A percentile compares a stretch with the other conserved stretches of the same genome.
Evolutionary conservation across 2,888 invertebrate species (phyloP).

Genomic region (Andrena hattorfiana): DNA sequence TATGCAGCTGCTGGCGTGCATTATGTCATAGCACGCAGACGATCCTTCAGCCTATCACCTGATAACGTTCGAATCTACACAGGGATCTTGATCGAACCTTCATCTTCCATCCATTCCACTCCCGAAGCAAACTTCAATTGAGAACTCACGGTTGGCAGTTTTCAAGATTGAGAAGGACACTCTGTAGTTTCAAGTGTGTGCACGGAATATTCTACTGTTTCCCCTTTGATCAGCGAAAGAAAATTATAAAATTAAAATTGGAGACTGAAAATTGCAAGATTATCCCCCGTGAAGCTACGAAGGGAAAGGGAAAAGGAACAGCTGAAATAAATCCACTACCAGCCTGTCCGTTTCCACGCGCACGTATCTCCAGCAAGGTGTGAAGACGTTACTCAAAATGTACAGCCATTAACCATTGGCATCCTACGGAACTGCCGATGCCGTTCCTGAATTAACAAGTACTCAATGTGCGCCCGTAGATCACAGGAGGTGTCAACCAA

Average conservation of each 20-base stretch:
- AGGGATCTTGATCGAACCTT: constrained; percentile 16
- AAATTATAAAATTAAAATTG: too few species aligned
- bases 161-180: too few species aligned
- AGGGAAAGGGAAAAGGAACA: constrained; percentile 1
- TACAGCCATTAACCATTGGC: constrained; percentile 80
- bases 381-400: constrained; percentile 81
- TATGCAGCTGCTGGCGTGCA: constrained; percentile 73
- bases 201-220: too few species aligned
- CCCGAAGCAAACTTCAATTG: too few species aligned
- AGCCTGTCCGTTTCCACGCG: constrained; percentile 62
- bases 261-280: too few species aligned
- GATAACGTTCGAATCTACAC: constrained; percentile 61
- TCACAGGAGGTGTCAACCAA: constrained; percentile 81
- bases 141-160: too few species aligned
- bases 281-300: not conserved
- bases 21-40: constrained; percentile 77
- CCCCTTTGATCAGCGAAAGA: too few species aligned
- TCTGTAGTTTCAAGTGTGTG: too few species aligned
- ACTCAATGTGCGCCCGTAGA: constrained; percentile 79
- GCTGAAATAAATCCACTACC: constrained; percentile 44
- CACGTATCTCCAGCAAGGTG: constrained; percentile 68
- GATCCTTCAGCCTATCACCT: constrained; percentile 66
- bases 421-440: constrained; percentile 81
- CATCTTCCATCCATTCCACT: not conserved
- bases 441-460: constrained; percentile 83